Percentiles rank a stretch among this genome's conserved stretches.
Conservation (phyloP, 2,113 vertebrate genomes). For the Aviceda subcristata region DNA sequence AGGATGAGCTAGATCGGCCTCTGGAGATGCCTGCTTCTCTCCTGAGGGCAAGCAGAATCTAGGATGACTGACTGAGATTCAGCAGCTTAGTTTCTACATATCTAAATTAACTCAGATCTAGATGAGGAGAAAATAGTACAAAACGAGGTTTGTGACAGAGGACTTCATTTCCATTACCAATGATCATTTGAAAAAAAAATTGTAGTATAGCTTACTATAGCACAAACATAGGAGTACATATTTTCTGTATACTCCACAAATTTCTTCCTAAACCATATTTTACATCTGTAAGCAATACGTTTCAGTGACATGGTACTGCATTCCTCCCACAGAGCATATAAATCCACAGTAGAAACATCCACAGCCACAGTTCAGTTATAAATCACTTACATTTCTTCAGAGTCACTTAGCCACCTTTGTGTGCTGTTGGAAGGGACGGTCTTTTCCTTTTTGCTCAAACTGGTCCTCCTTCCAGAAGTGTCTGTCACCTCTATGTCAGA, state of each 20-base stretch:
- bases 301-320: not conserved
- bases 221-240: not conserved
- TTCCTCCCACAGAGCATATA: not conserved
- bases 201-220: not conserved
- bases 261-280: not conserved
- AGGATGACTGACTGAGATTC: not conserved
- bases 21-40: not conserved
- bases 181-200: not conserved
- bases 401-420: conserved; percentile 15
- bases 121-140: not conserved
- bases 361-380: not conserved
- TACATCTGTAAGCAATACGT: not conserved
- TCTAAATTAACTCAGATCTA: not conserved
- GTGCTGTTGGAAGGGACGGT: not conserved
- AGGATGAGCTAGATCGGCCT: not conserved
- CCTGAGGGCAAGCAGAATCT: not conserved
- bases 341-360: not conserved
- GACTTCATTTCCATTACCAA: not conserved
- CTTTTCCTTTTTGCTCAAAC: conserved; percentile 14
- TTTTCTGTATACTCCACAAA: not conserved
- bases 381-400: conserved; percentile 69
- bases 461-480: conserved; percentile 22
- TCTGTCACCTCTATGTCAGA: conserved; percentile 27
- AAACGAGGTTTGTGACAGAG: not conserved
- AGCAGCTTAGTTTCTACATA: not conserved